Evolutionary conservation across 2,797 vertebrate genomes (phyloP).

Genomic region (Petrocephalus schoutedeni): DNA sequence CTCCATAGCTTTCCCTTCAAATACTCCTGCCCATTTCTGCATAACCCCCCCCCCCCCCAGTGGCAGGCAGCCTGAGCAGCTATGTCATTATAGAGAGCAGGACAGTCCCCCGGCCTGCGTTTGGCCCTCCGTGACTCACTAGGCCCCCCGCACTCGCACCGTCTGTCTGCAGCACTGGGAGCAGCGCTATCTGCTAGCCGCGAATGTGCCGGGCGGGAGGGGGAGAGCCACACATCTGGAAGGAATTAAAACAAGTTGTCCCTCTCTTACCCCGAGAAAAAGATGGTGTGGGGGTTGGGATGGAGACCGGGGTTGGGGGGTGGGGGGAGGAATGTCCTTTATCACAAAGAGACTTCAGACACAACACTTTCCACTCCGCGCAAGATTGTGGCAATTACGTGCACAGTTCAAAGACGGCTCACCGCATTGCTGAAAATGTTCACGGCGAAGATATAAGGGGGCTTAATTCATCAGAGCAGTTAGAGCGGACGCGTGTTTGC

Average conservation of each 20-base stretch:
- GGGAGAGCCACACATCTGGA: conserved; percentile 35
- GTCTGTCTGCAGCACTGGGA: neutral
- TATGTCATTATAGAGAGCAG: neutral
- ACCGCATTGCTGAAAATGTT: neutral
- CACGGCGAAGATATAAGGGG: neutral
- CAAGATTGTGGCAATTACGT: neutral
- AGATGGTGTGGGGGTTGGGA: neutral
- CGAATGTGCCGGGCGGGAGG: neutral
- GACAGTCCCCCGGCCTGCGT: neutral
- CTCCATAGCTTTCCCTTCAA: neutral
- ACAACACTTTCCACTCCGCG: neutral
- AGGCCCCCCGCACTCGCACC: neutral
- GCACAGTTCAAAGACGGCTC: neutral
- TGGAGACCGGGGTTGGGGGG: neutral
- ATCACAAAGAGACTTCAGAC: conserved; percentile 8
- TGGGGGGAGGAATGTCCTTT: conserved; percentile 3
- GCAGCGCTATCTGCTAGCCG: neutral
- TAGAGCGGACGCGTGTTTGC: neutral
- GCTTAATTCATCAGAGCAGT: neutral
- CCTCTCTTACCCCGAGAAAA: conserved; percentile 20
- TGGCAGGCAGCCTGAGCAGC: neutral
- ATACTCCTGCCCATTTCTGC: neutral
- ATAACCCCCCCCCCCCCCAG: neutral
- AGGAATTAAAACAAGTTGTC: conserved; percentile 30
- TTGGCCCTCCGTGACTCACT: neutral